phyloP scores from a whole-genome alignment of 2,888 invertebrate species.

The Exephanes ischioxanthus region DNA sequence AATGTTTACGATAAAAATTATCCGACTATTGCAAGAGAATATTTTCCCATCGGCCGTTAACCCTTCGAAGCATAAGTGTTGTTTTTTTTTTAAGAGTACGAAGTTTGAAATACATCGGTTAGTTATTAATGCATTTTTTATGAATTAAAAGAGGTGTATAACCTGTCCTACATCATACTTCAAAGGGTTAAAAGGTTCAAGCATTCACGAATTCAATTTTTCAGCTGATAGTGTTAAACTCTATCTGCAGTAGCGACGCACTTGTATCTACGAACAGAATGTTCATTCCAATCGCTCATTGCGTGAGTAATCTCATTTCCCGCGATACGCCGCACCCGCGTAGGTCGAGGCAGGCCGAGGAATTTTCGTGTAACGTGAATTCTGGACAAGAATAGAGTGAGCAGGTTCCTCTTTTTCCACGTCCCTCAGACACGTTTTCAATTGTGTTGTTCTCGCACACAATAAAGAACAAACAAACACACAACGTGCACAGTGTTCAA shows the following conservation, averaged over 20 bases:
- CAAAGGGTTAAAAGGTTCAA: background rate
- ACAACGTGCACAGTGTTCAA: background rate
- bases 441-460: background rate
- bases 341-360: background rate
- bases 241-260: background rate
- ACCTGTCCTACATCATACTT: too few relatives aligned
- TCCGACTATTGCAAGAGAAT: background rate
- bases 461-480: background rate
- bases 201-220: background rate
- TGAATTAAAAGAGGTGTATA: too few relatives aligned
- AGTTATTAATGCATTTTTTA: too few relatives aligned
- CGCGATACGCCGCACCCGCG: slow-evolving; percentile 3
- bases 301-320: slow-evolving; percentile 18
- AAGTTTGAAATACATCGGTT: too few relatives aligned
- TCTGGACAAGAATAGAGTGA: slow-evolving; percentile 5
- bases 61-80: too few relatives aligned
- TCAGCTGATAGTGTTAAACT: background rate
- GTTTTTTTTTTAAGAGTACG: too few relatives aligned
- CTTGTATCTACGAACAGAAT: background rate
- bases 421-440: background rate
- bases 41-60: background rate
- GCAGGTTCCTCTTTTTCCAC: background rate
- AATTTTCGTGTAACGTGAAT: slow-evolving; percentile 7
- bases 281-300: background rate
- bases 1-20: background rate